phyloP scores from a whole-genome alignment of 1,140 invertebrate species.

The Calosoma granatense region DNA sequence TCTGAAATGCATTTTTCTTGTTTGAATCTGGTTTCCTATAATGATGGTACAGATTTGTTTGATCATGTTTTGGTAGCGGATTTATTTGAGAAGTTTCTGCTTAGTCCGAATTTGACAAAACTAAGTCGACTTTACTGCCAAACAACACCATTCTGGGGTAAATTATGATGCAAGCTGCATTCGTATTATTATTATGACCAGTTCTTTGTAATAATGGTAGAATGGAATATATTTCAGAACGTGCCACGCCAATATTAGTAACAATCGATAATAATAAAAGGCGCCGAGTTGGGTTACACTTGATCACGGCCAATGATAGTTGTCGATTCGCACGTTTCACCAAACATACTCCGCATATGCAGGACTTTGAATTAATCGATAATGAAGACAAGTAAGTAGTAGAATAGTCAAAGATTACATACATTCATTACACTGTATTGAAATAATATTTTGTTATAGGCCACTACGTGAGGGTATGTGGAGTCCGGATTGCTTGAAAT shows the following conservation, averaged over 20 bases:
- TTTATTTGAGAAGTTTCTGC: neutral
- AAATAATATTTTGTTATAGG: neutral
- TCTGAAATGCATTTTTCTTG: neutral
- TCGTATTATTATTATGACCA: neutral
- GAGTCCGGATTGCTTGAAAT: neutral
- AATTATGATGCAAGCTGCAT: neutral
- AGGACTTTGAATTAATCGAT: neutral
- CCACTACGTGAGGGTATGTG: neutral
- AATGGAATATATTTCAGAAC: too few relatives aligned
- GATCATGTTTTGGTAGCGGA: neutral
- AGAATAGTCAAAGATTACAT: too few relatives aligned
- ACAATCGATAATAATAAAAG: neutral
- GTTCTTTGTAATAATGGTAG: neutral
- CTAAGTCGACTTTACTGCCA: neutral
- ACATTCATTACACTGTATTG: too few relatives aligned
- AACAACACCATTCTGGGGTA: neutral
- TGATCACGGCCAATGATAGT: neutral
- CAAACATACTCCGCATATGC: neutral
- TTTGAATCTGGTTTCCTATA: neutral
- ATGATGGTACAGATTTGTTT: neutral
- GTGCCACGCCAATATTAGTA: neutral
- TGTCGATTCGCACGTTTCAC: neutral
- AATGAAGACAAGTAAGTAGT: too few relatives aligned
- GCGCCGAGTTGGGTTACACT: neutral
- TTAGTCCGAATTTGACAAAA: neutral